A percentile compares a stretch with the other conserved stretches of the same genome.
phyloP scores from a whole-genome alignment of 2,888 invertebrate genomes.

The Aporophyla nigra region DNA sequence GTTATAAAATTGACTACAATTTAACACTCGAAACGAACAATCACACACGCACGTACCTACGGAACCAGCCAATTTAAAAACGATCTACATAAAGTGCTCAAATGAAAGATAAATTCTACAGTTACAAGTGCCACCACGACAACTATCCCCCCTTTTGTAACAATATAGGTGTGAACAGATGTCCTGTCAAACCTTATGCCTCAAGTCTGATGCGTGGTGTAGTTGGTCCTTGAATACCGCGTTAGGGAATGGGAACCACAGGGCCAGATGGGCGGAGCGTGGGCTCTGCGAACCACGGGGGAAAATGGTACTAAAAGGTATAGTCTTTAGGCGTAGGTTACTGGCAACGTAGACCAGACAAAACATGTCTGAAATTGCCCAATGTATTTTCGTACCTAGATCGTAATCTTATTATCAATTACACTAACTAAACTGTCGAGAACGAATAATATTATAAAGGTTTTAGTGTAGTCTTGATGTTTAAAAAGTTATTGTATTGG shows the following conservation, averaged over 20 bases:
- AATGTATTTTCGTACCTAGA: background rate
- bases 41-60: constrained; percentile 46
- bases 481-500: constrained; percentile 64
- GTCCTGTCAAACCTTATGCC: constrained; percentile 87
- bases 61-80: constrained; percentile 64
- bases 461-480: constrained; percentile 1
- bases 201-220: constrained; percentile 87
- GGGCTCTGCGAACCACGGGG: constrained; percentile 88
- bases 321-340: background rate
- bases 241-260: constrained; percentile 92
- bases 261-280: constrained; percentile 90
- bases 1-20: constrained; percentile 38
- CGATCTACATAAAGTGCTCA: constrained; percentile 65
- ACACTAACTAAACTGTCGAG: background rate
- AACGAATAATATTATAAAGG: background rate
- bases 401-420: background rate
- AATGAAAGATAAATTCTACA: constrained; percentile 58
- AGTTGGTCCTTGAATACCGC: constrained; percentile 90
- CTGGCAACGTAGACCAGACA: background rate
- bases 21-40: constrained; percentile 35
- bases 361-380: background rate
- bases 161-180: constrained; percentile 65
- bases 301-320: constrained; percentile 33
- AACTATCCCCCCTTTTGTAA: constrained; percentile 67
- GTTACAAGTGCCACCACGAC: constrained; percentile 74